Base-by-base conservation (phyloP, 2,113 vertebrate genomes). In the Sinocyclocheilus maitianheensis region DNA sequence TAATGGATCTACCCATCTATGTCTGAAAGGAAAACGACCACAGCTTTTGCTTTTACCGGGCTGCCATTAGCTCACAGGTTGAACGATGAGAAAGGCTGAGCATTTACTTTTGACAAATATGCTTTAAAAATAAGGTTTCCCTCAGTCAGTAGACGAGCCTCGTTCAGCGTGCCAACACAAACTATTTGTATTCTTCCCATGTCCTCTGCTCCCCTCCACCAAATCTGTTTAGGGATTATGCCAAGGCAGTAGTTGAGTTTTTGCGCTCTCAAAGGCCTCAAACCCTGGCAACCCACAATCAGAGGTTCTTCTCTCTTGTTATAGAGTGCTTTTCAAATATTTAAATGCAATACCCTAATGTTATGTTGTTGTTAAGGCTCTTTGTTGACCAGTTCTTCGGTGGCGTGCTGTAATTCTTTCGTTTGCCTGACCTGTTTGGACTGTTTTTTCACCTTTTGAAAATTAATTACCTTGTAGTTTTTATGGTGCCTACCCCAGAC, bases 361-460 rank as follows among this genome's bases (percentile, higher is more conserved):
- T 88, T 92, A 87, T 90, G 89, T 90, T 89, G 87, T 92, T 91
- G 91, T 91, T 90, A 88, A 89, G 89, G 90, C 91, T 91, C 92
- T 85, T 87, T 88, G 85, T 89, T 72, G 81, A 58, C 62, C 14
- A 77, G 30, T 69, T 86, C 67, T 69, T 46, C 7, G 6, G 65
- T 13, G 53, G 69, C 3, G 11, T 16, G 46, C 65, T 69, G 53
- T 9, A 69, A 48, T 13, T 46, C 40, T 48, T 81, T 80, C 81
- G 77, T 84, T 71, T 65, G 26, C 43, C 37, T 43, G 9, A 46
- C n/a, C 9, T 30, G 20, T 67, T 71, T 79, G 55, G 18, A 22
- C 18, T 22, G 55, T 22, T 79, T 20, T 79, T 79, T 79, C 20
- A 62, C 30, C 34, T 60, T 37, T 4, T 37, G 2, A 22, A 37